phyloP scores from a whole-genome alignment of 2,113 vertebrate species.

The cattle (Bos taurus) region DNA sequence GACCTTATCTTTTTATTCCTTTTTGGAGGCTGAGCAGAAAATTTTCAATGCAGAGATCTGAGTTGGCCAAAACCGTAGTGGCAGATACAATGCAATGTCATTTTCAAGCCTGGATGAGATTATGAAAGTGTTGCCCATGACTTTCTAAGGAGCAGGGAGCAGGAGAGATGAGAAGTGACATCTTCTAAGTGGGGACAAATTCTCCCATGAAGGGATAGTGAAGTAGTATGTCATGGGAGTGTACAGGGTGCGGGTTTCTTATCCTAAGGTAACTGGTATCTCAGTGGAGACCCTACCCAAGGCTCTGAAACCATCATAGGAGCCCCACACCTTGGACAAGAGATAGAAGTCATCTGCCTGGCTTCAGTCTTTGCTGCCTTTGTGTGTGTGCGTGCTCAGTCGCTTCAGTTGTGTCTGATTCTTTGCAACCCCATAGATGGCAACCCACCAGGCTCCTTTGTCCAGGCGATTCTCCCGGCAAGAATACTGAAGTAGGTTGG shows the following conservation, averaged over 20 bases:
- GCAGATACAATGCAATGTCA: background rate
- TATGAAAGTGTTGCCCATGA: background rate
- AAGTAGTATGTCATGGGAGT: background rate
- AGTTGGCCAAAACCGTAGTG: background rate
- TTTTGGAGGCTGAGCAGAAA: conserved; percentile 22
- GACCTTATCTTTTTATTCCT: conserved; percentile 22
- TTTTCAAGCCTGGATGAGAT: conserved; percentile 3
- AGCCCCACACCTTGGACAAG: background rate
- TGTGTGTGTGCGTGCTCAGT: background rate
- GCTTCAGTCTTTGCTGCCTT: background rate
- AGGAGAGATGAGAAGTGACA: background rate
- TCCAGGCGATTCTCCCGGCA: background rate
- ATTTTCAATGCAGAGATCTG: conserved; percentile 18
- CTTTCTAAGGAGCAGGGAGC: background rate
- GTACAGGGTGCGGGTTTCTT: background rate
- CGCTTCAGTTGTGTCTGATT: background rate
- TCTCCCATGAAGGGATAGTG: background rate
- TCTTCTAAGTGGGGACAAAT: background rate
- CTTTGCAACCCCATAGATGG: background rate
- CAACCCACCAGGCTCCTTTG: background rate
- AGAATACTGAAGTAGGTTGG: background rate
- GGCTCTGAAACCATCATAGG: background rate
- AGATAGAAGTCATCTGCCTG: background rate
- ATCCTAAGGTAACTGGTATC: background rate
- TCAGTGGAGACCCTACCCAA: background rate